These are phyloP conservation scores for Aphelinus certus DNA, from an alignment of 1,140 invertebrate species.

Conservation along the genomic window DNA sequence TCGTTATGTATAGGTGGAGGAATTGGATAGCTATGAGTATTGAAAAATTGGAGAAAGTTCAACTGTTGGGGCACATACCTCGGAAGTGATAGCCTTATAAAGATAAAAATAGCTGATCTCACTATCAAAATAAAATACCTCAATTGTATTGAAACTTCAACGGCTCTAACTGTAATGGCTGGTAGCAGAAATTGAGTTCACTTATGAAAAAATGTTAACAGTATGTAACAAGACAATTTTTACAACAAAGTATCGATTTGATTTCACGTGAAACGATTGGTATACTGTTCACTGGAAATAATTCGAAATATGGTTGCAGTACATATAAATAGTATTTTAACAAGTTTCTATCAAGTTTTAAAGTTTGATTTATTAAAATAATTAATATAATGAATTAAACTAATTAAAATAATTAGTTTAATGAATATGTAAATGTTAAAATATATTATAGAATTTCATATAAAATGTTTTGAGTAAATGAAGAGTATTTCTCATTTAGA, in stretches of 20 bases:
- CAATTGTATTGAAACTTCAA: background rate
- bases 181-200: background rate
- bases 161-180: background rate
- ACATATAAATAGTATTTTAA: background rate
- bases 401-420: background rate
- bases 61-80: no score
- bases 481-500: background rate
- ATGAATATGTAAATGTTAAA: no score
- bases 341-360: background rate
- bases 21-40: conserved; percentile 91
- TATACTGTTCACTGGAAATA: background rate
- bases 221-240: background rate
- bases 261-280: background rate
- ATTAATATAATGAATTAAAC: background rate
- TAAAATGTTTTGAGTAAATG: background rate
- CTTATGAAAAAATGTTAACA: background rate
- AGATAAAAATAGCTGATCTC: no score
- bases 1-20: conserved; percentile 91
- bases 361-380: conserved; percentile 1
- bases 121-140: background rate
- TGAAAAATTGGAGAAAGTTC: conserved; percentile 62
- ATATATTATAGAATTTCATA: background rate
- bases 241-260: background rate
- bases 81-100: no score
- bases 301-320: background rate